Percentiles rank a stretch among this genome's conserved stretches.
Conservation (phyloP, 2,797 vertebrate species). For the Siniperca scherzeri region DNA sequence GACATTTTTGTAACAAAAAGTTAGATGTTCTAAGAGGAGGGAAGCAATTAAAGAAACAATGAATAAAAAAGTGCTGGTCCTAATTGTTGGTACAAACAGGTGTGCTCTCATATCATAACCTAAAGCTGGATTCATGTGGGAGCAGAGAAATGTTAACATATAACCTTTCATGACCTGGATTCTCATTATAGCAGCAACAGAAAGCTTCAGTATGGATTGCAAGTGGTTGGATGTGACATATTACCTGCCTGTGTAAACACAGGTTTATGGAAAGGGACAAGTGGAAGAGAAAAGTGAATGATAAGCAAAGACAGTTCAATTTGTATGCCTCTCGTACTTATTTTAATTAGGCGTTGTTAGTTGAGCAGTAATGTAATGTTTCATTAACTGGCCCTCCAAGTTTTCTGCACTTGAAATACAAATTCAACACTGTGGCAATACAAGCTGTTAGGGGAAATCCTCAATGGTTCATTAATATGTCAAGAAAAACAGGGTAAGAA, state of each 20-base stretch:
- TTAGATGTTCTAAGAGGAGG: background rate
- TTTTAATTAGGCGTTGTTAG: background rate
- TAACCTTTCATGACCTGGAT: constrained; percentile 12
- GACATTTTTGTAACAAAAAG: background rate
- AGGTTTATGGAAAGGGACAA: background rate
- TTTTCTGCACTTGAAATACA: background rate
- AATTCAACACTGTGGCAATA: background rate
- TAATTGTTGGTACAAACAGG: background rate
- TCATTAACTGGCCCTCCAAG: background rate
- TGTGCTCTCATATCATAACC: background rate
- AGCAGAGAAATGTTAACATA: constrained; percentile 8
- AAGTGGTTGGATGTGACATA: background rate
- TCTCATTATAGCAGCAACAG: constrained; percentile 31
- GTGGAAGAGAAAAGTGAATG: background rate
- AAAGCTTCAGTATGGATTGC: constrained; percentile 4
- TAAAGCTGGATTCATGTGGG: constrained; percentile 12
- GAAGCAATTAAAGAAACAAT: background rate
- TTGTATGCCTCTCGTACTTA: background rate
- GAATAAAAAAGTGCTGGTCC: background rate
- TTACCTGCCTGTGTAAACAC: background rate
- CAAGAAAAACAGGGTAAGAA: background rate
- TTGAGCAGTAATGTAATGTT: background rate
- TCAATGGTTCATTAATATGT: background rate
- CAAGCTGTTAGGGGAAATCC: background rate
- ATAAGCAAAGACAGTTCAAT: background rate